Evolutionary conservation across 2,797 vertebrate species (phyloP).

Genomic region (Australoheros facetus): DNA sequence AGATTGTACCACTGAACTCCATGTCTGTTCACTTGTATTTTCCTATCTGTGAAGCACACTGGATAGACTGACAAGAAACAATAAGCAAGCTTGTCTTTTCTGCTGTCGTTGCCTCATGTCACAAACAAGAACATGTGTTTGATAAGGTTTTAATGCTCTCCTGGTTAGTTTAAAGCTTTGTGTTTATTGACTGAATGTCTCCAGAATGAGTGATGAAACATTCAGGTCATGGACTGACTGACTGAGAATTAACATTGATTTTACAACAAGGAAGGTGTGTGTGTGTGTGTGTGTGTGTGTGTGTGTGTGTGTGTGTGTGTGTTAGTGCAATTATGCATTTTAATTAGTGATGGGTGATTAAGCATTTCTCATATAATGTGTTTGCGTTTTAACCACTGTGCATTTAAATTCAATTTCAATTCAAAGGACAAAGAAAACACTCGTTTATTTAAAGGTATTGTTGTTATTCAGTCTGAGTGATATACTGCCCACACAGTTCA

Average conservation of each 20-base stretch:
- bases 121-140: background rate
- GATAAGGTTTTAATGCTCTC: background rate
- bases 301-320: too few species aligned
- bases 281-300: too few species aligned
- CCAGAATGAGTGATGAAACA: background rate
- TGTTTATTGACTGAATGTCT: background rate
- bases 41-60: background rate
- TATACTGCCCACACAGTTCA: too few species aligned
- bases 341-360: background rate
- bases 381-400: background rate
- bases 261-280: background rate
- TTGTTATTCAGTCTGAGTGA: background rate
- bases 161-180: background rate
- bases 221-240: background rate
- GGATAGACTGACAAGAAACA: background rate
- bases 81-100: background rate
- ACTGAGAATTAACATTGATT: slow-evolving; percentile 35
- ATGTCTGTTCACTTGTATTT: background rate
- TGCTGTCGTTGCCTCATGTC: background rate
- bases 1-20: background rate
- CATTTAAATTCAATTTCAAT: background rate
- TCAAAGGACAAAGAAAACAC: background rate
- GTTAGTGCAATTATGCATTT: background rate
- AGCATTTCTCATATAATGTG: background rate
- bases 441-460: background rate